Conservation (phyloP, 2,797 vertebrate genomes). For the Rhinichthys osculus region DNA sequence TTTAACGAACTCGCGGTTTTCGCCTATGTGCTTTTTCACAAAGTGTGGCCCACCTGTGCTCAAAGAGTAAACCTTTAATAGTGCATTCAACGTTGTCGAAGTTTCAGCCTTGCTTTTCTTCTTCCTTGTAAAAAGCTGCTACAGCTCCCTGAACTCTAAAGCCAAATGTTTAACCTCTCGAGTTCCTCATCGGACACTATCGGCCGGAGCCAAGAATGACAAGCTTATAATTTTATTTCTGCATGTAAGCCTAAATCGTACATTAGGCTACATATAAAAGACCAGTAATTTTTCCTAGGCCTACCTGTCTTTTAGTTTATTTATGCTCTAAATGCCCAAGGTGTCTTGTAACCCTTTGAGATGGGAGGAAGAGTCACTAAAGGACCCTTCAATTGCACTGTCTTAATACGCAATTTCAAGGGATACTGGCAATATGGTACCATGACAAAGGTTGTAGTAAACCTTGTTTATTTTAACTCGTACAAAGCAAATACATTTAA, state of each 20-base stretch:
- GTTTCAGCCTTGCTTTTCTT: background rate
- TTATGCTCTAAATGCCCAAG: background rate
- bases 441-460: background rate
- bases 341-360: background rate
- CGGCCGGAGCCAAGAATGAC: background rate
- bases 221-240: background rate
- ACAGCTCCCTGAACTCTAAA: conserved; percentile 10
- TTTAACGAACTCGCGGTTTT: background rate
- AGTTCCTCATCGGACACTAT: background rate
- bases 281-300: background rate
- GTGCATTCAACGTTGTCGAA: background rate
- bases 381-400: background rate
- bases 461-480: background rate
- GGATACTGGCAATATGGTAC: background rate
- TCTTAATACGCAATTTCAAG: background rate
- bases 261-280: background rate
- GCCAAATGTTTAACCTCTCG: background rate
- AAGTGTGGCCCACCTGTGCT: background rate
- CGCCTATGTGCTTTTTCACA: background rate
- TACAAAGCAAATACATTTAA: background rate
- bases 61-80: background rate
- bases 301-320: background rate
- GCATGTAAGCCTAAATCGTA: background rate
- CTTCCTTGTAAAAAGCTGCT: background rate
- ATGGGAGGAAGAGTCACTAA: background rate